Percentiles rank a stretch among this genome's conserved stretches.
These are phyloP conservation scores for Anabas testudineus DNA, from an alignment of 2,797 vertebrate species.

Conservation along the genomic window DNA sequence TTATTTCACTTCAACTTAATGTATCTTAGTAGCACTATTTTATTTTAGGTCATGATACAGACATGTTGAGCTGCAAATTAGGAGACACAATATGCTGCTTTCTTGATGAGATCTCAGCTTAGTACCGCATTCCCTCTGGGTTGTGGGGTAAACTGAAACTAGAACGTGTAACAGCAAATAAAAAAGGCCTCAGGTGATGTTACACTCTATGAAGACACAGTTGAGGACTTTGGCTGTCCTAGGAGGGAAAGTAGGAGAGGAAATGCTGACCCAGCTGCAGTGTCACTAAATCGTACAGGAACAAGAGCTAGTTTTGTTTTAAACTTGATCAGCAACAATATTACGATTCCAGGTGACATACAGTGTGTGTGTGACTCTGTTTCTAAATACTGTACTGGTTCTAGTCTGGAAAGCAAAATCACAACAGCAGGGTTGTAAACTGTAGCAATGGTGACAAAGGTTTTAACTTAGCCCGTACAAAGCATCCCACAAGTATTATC, in stretches of 20 bases:
- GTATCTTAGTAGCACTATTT: conserved; percentile 3
- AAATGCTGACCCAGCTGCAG: conserved; percentile 26
- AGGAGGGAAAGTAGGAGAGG: background rate
- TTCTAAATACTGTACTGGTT: background rate
- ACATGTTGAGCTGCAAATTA: conserved; percentile 7
- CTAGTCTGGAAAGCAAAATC: background rate
- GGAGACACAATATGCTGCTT: conserved; percentile 27
- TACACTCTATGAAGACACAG: conserved; percentile 33
- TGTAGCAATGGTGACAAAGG: no score
- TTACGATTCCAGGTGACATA: background rate
- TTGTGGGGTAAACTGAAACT: conserved; percentile 39
- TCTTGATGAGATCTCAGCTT: conserved; percentile 8
- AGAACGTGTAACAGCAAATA: conserved; percentile 45
- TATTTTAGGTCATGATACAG: conserved; percentile 5
- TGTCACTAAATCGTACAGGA: conserved; percentile 10
- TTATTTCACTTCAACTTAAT: conserved; percentile 14
- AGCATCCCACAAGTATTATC: conserved; percentile 3
- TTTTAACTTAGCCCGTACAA: conserved; percentile 24
- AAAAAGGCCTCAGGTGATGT: conserved; percentile 46
- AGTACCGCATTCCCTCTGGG: conserved; percentile 10
- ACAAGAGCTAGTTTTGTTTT: conserved; percentile 14
- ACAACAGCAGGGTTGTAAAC: conserved; percentile 2
- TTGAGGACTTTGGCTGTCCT: conserved; percentile 21
- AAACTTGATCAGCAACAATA: conserved; percentile 8
- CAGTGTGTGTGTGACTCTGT: background rate